phyloP scores from a whole-genome alignment of 2,888 invertebrate genomes.

The Drosophila falleni region DNA sequence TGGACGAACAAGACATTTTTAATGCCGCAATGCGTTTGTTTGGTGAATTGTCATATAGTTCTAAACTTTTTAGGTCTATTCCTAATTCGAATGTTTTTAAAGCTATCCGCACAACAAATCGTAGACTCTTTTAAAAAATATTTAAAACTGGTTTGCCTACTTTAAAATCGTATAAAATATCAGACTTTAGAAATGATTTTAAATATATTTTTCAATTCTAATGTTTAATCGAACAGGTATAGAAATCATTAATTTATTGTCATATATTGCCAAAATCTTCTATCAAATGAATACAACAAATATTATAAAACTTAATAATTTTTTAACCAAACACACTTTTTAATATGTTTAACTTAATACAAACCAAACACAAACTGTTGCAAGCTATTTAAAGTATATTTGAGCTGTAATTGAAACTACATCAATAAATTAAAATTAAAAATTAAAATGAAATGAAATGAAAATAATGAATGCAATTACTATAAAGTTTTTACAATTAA shows the following conservation, averaged over 20 bases:
- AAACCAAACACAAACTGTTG: constrained; percentile 19
- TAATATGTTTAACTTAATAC: constrained; percentile 14
- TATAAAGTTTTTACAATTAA: constrained; percentile 23
- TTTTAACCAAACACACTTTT: constrained; percentile 3
- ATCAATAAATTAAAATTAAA: constrained; percentile 41
- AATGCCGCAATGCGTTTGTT: background rate
- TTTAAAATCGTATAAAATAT: too few relatives aligned
- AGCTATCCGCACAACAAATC: background rate
- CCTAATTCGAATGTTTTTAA: background rate
- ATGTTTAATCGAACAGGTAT: too few relatives aligned
- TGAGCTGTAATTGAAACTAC: constrained; percentile 54
- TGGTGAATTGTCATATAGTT: background rate
- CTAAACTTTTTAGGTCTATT: background rate
- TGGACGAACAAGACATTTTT: background rate
- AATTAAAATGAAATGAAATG: constrained; percentile 41
- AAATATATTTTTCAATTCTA: too few relatives aligned
- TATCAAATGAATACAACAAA: background rate
- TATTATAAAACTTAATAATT: background rate
- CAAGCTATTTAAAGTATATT: constrained; percentile 52
- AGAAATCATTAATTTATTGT: background rate
- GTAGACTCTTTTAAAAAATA: background rate
- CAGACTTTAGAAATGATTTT: too few relatives aligned
- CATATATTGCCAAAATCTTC: constrained; percentile 22
- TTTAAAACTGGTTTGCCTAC: too few relatives aligned
- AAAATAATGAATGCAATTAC: constrained; percentile 18